Conservation (phyloP, 1,140 invertebrate species). For the Drosophila malerkotliana region DNA sequence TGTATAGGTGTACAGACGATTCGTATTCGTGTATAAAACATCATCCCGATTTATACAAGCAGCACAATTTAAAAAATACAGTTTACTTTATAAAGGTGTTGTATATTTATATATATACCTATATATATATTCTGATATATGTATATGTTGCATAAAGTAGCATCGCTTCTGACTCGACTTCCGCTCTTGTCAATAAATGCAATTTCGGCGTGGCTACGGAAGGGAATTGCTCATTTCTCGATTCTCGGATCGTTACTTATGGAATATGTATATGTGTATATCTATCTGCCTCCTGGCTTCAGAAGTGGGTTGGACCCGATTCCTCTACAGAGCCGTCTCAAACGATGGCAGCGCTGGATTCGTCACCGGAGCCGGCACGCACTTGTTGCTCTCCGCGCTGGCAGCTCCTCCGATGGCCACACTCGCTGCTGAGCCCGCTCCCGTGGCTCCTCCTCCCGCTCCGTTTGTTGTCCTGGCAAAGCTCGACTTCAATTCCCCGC, state of each 20-base stretch:
- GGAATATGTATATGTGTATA: constrained; percentile 59
- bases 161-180: constrained; percentile 67
- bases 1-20: constrained; percentile 63
- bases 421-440: not conserved
- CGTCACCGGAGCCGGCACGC: constrained; percentile 41
- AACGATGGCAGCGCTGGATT: constrained; percentile 66
- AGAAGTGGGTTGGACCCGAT: constrained; percentile 63
- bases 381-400: constrained; percentile 55
- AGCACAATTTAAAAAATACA: constrained; percentile 77
- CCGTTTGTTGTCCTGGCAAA: constrained; percentile 46
- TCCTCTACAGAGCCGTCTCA: constrained; percentile 73
- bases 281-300: constrained; percentile 7
- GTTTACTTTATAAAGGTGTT: constrained; percentile 52
- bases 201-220: constrained; percentile 58
- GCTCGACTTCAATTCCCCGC: constrained; percentile 76
- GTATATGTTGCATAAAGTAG: constrained; percentile 75
- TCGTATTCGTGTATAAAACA: constrained; percentile 67
- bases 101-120: constrained; percentile 28
- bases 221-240: constrained; percentile 56
- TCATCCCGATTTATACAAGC: constrained; percentile 70
- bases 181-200: constrained; percentile 47
- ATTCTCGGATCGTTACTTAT: constrained; percentile 63
- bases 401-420: not conserved
- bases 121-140: constrained; percentile 52
- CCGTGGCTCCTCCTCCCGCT: not conserved